These are phyloP conservation scores for Xylocampa areola DNA, from an alignment of 2,888 invertebrate species.

Conservation along the genomic window DNA sequence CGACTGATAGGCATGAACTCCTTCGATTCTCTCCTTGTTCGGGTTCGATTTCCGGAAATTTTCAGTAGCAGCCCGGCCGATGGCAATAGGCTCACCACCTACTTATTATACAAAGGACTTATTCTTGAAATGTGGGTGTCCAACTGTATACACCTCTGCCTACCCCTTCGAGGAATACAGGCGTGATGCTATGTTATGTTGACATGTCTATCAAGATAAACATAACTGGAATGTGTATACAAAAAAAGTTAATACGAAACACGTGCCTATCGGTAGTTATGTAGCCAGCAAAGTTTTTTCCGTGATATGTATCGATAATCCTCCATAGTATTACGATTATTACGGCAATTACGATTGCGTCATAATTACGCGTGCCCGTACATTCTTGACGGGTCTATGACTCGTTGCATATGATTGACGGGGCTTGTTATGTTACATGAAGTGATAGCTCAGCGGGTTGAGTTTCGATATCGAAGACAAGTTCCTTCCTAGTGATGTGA, in stretches of 20 bases:
- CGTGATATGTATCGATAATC: constrained; percentile 37
- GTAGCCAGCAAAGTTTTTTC: constrained; percentile 22
- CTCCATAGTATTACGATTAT: constrained; percentile 29
- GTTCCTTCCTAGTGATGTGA: too few relatives aligned
- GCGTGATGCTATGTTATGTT: too few relatives aligned
- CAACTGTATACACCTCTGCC: too few relatives aligned
- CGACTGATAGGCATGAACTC: too few relatives aligned
- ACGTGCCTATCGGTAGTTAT: constrained; percentile 14
- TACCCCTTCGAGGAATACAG: too few relatives aligned
- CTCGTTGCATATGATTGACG: constrained; percentile 44
- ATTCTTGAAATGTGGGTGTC: too few relatives aligned
- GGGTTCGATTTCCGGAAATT: too few relatives aligned
- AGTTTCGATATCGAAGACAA: background rate
- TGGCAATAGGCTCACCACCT: too few relatives aligned
- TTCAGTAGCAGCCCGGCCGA: too few relatives aligned
- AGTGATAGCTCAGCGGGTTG: constrained; percentile 13
- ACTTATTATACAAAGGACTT: too few relatives aligned
- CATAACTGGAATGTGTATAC: background rate
- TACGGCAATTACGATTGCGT: constrained; percentile 35
- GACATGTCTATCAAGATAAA: too few relatives aligned
- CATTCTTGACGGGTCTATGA: constrained; percentile 49
- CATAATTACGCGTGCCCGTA: constrained; percentile 37
- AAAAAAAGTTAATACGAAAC: constrained; percentile 2
- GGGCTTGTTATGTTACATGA: constrained; percentile 28
- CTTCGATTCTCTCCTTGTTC: too few relatives aligned